These are phyloP conservation scores for Corvus cornix DNA, from an alignment of 2,113 vertebrate genomes.

Conservation along the genomic window DNA sequence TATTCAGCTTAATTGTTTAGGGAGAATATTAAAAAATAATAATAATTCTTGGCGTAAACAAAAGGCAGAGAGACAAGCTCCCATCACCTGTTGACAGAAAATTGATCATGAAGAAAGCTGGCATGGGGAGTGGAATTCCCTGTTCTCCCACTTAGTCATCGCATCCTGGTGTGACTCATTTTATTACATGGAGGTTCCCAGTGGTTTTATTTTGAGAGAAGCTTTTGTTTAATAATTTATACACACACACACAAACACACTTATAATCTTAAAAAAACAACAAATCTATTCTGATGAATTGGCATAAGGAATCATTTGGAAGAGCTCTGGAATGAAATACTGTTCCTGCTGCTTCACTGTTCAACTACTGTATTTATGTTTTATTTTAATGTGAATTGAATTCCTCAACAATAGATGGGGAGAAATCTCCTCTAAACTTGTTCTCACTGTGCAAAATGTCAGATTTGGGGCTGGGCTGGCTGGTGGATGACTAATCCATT, in stretches of 20 bases:
- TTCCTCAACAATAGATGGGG: constrained; percentile 28
- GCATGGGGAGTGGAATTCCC: constrained; percentile 85
- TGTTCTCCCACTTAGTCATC: constrained; percentile 88
- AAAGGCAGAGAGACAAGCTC: constrained; percentile 72
- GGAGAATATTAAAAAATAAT: constrained; percentile 68
- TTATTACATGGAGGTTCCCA: constrained; percentile 87
- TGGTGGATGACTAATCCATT: constrained; percentile 65
- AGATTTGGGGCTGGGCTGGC: constrained; percentile 60
- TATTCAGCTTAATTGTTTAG: constrained; percentile 76
- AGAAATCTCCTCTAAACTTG: constrained; percentile 14
- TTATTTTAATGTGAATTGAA: neutral
- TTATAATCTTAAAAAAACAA: constrained; percentile 40
- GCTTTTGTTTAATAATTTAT: constrained; percentile 76
- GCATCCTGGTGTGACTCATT: constrained; percentile 82
- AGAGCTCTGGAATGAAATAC: neutral
- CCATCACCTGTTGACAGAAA: constrained; percentile 83
- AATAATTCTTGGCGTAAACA: constrained; percentile 70
- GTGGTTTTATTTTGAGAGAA: constrained; percentile 77
- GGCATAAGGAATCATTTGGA: neutral
- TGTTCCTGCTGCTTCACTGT: neutral
- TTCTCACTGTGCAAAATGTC: constrained; percentile 70
- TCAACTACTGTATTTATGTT: constrained; percentile 19
- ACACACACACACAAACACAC: constrained; percentile 46
- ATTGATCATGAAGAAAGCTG: constrained; percentile 79
- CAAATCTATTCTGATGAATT: constrained; percentile 46